Evolutionary conservation across 2,113 vertebrate species (phyloP).

Genomic region (Tapirus terrestris): DNA sequence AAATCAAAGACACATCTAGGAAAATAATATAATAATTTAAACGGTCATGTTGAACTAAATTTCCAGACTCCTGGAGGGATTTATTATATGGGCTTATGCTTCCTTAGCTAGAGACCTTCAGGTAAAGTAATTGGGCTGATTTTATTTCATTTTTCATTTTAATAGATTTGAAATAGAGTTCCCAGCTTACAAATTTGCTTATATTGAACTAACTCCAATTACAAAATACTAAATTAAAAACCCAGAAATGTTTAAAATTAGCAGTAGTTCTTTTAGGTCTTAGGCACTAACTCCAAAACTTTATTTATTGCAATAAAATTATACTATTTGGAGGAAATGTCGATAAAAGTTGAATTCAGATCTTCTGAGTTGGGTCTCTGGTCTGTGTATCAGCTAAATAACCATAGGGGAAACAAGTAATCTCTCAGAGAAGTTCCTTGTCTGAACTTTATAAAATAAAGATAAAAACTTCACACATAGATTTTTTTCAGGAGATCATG

Average conservation of each 20-base stretch:
- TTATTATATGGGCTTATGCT: neutral
- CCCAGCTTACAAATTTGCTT: slow-evolving; percentile 36
- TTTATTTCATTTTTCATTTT: slow-evolving; percentile 42
- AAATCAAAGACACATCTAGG: neutral
- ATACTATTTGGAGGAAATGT: neutral
- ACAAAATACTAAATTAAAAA: slow-evolving; percentile 31
- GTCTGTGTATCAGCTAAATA: neutral
- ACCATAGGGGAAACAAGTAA: neutral
- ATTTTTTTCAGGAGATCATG: neutral
- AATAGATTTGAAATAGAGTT: slow-evolving; percentile 43
- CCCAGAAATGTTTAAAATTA: neutral
- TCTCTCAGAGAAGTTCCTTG: neutral
- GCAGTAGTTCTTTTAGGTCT: neutral
- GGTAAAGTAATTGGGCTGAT: slow-evolving; percentile 21
- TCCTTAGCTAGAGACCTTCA: neutral
- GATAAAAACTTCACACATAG: neutral
- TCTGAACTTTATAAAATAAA: neutral
- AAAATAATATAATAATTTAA: slow-evolving; percentile 45
- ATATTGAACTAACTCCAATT: slow-evolving; percentile 14
- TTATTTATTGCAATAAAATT: slow-evolving; percentile 23
- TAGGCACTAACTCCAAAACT: slow-evolving; percentile 1
- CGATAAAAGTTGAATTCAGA: neutral
- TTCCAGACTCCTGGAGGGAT: neutral
- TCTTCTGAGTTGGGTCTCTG: neutral
- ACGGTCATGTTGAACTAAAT: neutral